Evolutionary conservation across 2,113 vertebrate genomes (phyloP), one percentile per base, ranked within the genome.

Genomic region (Malurus alboscapulatus): DNA sequence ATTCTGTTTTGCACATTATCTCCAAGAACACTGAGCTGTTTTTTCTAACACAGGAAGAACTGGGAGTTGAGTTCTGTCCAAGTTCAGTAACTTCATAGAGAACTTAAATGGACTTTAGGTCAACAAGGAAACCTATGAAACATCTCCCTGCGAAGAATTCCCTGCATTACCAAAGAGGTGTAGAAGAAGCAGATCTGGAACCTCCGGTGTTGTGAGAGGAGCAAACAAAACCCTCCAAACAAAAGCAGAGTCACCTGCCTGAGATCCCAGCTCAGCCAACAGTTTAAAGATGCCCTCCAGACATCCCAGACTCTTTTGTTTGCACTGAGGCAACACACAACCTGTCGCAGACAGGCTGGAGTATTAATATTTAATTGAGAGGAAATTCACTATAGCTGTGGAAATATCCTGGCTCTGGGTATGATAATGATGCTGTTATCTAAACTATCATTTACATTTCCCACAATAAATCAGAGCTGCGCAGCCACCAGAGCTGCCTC

Each of bases 171-270:
- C 58, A 25, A 2, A 74, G 44, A 36, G 76, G 54, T 48, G 44
- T 65, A 62, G 82, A 14, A 17, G 4, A 10, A 16, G 75, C 54
- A 77, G 45, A 7, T 10, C 11, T 0, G 0, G 12, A 30, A 30
- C 54, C 59, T 76, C 25, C 0, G 1, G 1, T 20, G 34, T 0
- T 0, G 0, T 11, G 51, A 36, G 79, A 79, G 63, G 61, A 79
- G 36, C 25, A 51, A 80, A 66, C 58, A 76, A 38, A 93, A 29
- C 14, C 26, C 55, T 22, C 17, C 47, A 4, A 2, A 74, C 3
- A 74, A 53, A 29, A 6, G 40, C 61, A 42, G 25, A 57, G 47
- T 12, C 65, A 17, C 42, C 20, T 42, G 44, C 2, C 8, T 4
- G 55, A 82, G 68, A 17, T 71, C 7, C 7, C 65, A 74, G 73